Base-by-base conservation (phyloP, 1,140 invertebrate genomes). In the Drosophila malerkotliana region DNA sequence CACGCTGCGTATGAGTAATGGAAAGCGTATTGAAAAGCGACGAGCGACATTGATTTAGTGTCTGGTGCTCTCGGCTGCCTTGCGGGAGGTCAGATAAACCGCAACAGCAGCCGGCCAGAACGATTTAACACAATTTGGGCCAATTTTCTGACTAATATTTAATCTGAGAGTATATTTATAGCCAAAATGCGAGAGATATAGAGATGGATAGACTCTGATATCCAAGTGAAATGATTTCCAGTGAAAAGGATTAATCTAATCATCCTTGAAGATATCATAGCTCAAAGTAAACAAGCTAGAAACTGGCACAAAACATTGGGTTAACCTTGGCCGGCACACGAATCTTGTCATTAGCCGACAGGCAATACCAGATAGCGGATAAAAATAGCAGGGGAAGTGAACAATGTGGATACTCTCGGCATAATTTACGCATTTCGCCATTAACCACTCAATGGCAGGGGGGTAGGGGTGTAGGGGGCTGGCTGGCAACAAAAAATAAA, bases 361-460 rank as follows among this genome's bases (percentile, higher is more conserved):
- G 47, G 28, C 61, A 21, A 32, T 41, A 53, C 41, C 34, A 21
- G 64, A 45, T 14, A n/a, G 5, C 1, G 28, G 58, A 26, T 21
- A 51, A 39, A 21, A 41, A 30, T 48, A 45, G 37, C 30, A 15
- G 55, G 79, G 48, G 54, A 72, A 68, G 58, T 79, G 80, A 79
- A 78, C 82, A 87, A 76, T 80, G 61, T 62, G 53, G 60, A 62
- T 66, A 75, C 53, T 71, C 79, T 90, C 58, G 73, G 80, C 87
- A 90, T 82, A 90, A 88, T 90, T 90, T 87, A 90, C 88, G 82
- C 82, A 90, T 90, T 87, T 90, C 58, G 73, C 69, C 88, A 90
- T 90, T 88, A 90, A 88, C 67, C 82, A 90, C 87, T 81, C 64
- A 69, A 75, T 57, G 54, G 52, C 62, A 51, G 54, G 32, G 51